Evolutionary conservation across 2,113 vertebrate genomes (phyloP), one percentile per base, ranked within the genome.

Genomic region (Eretmodus cyanostictus): DNA sequence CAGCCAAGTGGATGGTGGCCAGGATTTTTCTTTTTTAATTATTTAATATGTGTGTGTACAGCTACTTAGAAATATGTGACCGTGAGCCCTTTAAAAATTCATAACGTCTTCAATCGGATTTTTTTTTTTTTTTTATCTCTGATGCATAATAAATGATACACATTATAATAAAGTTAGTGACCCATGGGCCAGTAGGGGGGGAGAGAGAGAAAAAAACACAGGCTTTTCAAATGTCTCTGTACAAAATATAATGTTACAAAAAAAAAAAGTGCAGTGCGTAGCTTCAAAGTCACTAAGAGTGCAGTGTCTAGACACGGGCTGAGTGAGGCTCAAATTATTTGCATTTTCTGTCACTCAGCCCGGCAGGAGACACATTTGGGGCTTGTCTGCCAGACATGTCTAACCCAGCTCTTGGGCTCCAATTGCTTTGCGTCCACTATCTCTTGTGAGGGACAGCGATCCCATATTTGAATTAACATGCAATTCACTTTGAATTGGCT

Each of bases 401-500:
- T 55, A 38, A 42, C 80, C 34, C 36, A 63, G 76, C 34, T 88
- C 76, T 49, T 57, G 42, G 8, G 76, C 61, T 80, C 80, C 83
- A 47, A 89, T 90, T 91, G 88, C 84, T 87, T 91, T 92, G 55
- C 54, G 22, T 86, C 81, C 59, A 59, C 79, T 38, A 63, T 81
- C 73, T 80, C 84, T 80, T 66, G 57, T 78, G 86, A 87, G 82
- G 57, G 86, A 92, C 86, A 89, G 83, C 57, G 42, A 83, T 82
- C 47, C 85, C 88, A 88, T 84, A 89, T 93, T 91, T 79, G 84
- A 94, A 95, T 95, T 93, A 91, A 89, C 91, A 87, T 87, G 91
- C 82, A 85, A 88, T 90, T 76, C 87, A 73, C 83, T 92, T 90
- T 90, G 85, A 81, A 89, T 91, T 61, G 81, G 61, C 68, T 87